Conservation (phyloP, 2,888 invertebrate species). For the Palloptera scutellata region DNA sequence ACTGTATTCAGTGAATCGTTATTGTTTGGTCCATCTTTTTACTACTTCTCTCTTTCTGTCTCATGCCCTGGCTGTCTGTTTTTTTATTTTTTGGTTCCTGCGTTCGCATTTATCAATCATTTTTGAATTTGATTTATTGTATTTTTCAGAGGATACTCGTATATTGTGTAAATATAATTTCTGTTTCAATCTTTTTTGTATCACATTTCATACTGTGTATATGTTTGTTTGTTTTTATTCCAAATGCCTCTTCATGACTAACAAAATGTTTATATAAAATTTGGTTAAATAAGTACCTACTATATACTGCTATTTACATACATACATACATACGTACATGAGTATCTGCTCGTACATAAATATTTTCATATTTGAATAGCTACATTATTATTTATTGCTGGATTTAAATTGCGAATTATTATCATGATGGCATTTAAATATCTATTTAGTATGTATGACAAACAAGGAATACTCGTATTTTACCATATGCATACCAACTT, state of each 20-base stretch:
- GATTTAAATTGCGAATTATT: conserved; percentile 20
- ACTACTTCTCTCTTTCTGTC: background rate
- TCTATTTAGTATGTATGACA: too few relatives aligned
- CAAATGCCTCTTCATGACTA: too few relatives aligned
- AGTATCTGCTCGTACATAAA: conserved; percentile 7
- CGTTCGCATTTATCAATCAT: background rate
- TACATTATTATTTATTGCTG: conserved; percentile 20
- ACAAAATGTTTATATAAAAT: too few relatives aligned
- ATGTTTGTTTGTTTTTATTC: too few relatives aligned
- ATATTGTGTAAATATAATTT: too few relatives aligned
- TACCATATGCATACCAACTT: too few relatives aligned
- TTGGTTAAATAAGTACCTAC: background rate
- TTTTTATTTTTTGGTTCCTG: background rate
- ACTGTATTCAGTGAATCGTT: conserved; percentile 3
- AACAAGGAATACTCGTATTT: too few relatives aligned
- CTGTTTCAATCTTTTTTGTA: too few relatives aligned
- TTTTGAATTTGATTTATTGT: conserved; percentile 11
- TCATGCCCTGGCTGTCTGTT: background rate
- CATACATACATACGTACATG: background rate
- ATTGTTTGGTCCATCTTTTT: conserved; percentile 2
- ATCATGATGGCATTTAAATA: too few relatives aligned
- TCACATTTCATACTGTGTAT: too few relatives aligned
- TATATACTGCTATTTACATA: background rate
- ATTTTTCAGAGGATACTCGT: background rate
- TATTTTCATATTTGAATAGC: background rate